Evolutionary conservation across 2,113 vertebrate genomes (phyloP).

Genomic region (Corythaeola cristata): DNA sequence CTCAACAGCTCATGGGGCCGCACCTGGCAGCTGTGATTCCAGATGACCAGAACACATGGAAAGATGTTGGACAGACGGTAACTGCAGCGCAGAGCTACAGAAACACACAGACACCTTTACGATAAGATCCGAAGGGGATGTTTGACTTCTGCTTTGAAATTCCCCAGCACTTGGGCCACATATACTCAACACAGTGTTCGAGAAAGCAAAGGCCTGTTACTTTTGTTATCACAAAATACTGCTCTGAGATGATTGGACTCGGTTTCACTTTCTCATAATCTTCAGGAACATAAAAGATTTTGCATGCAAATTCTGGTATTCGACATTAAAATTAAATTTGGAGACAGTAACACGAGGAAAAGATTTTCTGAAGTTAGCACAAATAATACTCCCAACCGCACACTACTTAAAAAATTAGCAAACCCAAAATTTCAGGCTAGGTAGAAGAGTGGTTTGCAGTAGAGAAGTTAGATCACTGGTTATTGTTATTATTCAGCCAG

Average conservation of each 20-base stretch:
- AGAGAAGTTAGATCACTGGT: neutral
- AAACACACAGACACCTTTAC: neutral
- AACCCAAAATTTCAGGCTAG: neutral
- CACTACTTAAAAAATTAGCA: neutral
- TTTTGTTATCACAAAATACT: neutral
- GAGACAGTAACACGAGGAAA: neutral
- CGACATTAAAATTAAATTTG: neutral
- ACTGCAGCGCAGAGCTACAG: neutral
- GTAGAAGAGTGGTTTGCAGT: neutral
- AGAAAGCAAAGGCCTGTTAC: neutral
- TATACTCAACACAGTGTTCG: neutral
- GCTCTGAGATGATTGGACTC: neutral
- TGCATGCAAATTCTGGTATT: neutral
- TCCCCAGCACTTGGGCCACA: neutral
- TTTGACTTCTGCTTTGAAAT: neutral
- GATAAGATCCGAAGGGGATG: neutral
- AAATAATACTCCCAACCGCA: neutral
- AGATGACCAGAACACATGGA: neutral
- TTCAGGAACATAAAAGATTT: neutral
- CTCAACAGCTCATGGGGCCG: neutral
- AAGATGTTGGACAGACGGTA: accelerated
- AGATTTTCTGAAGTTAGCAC: neutral
- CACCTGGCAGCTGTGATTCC: neutral
- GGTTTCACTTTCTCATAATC: neutral
- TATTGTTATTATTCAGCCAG: neutral